Percentiles rank a stretch among this genome's conserved stretches.
These are phyloP conservation scores for Dasypogon diadema DNA, from an alignment of 2,888 invertebrate species.

Conservation along the genomic window DNA sequence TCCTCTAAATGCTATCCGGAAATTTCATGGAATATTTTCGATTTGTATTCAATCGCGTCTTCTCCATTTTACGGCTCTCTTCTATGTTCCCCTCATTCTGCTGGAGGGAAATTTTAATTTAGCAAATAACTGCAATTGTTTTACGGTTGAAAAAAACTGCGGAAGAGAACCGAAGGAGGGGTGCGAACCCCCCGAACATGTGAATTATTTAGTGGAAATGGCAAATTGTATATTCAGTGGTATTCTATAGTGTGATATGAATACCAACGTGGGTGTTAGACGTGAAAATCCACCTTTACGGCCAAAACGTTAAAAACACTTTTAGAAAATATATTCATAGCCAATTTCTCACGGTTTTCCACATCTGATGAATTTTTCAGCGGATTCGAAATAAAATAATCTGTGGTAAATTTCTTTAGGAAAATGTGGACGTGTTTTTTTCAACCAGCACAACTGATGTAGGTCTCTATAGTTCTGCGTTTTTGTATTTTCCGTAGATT, in stretches of 20 bases:
- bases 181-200: background rate
- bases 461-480: no score
- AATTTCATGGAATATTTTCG: conserved; percentile 27
- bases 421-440: no score
- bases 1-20: conserved; percentile 4
- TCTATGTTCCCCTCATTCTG: background rate
- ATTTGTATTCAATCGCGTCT: conserved; percentile 32
- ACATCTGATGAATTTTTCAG: no score
- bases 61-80: background rate
- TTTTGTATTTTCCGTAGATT: no score
- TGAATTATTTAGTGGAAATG: background rate
- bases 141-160: background rate
- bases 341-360: background rate
- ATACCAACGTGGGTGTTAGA: background rate
- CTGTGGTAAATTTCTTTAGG: no score
- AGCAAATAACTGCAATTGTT: conserved; percentile 8
- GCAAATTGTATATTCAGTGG: background rate
- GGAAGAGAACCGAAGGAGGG: background rate
- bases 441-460: no score
- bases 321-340: background rate
- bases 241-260: background rate
- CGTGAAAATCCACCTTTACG: background rate
- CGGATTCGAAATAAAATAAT: no score
- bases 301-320: background rate
- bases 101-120: background rate